Conservation (phyloP, 2,888 invertebrate species). For the Saturnia japonica region DNA sequence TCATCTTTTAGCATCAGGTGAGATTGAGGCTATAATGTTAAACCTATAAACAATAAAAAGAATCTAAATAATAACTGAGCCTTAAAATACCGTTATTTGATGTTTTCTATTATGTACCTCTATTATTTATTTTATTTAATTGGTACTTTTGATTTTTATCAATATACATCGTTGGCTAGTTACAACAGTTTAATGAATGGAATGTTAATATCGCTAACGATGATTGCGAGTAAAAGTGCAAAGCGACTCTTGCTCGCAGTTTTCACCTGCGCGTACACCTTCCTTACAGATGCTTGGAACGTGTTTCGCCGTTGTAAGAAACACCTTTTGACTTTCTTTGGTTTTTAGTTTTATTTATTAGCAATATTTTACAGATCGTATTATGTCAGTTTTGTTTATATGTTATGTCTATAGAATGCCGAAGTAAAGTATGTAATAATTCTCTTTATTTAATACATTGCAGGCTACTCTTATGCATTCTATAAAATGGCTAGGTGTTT, state of each 20-base stretch:
- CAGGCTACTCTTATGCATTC: no score
- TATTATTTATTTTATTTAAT: background rate
- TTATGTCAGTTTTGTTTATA: no score
- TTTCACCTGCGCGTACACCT: slow-evolving; percentile 50
- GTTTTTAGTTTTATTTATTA: background rate
- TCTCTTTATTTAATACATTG: no score
- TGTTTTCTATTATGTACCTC: background rate
- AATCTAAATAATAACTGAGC: background rate
- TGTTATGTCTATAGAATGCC: no score
- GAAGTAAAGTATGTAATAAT: no score
- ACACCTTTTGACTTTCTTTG: slow-evolving; percentile 21
- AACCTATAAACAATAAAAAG: no score
- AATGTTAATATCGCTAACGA: slow-evolving; percentile 14
- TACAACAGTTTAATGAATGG: background rate
- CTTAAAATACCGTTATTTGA: background rate
- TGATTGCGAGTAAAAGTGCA: slow-evolving; percentile 32
- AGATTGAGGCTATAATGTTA: no score
- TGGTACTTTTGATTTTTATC: background rate
- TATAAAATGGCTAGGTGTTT: no score
- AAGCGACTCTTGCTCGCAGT: slow-evolving; percentile 24
- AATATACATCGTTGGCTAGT: background rate
- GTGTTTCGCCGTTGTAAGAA: slow-evolving; percentile 15
- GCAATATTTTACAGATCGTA: background rate
- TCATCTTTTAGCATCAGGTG: no score
- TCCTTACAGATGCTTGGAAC: slow-evolving; percentile 44